These are phyloP conservation scores for Colletes latitarsis DNA, from an alignment of 1,140 invertebrate species.

Conservation along the genomic window DNA sequence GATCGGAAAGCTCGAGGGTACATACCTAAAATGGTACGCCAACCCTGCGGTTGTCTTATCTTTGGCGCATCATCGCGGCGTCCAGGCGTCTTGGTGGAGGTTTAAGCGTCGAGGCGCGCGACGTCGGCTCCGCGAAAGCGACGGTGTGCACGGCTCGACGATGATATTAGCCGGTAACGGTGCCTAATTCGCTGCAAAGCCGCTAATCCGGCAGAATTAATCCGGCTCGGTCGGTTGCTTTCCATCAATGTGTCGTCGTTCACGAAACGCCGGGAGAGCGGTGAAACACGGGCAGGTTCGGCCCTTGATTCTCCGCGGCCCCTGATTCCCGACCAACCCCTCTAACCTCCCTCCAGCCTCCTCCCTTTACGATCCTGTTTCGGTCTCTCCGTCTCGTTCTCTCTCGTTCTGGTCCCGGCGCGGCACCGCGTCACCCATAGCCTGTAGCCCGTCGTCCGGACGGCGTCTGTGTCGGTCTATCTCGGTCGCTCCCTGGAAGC, in stretches of 20 bases:
- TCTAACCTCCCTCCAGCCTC: slow-evolving; percentile 26
- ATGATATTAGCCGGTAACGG: slow-evolving; percentile 59
- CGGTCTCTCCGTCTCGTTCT: not conserved
- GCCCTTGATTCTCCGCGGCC: slow-evolving; percentile 63
- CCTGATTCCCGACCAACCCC: slow-evolving; percentile 50
- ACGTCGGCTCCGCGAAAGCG: not conserved
- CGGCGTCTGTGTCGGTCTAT: slow-evolving; percentile 11
- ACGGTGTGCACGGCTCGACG: slow-evolving; percentile 6
- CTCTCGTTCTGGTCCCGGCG: not conserved
- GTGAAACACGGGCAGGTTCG: slow-evolving; percentile 44
- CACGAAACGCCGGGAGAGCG: slow-evolving; percentile 44
- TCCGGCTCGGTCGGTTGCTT: slow-evolving; percentile 66
- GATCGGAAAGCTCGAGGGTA: too few relatives aligned
- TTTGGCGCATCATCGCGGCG: too few relatives aligned
- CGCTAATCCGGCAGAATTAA: slow-evolving; percentile 70
- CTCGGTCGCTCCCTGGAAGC: slow-evolving; percentile 19
- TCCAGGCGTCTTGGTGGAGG: too few relatives aligned
- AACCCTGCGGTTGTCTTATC: too few relatives aligned
- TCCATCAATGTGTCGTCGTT: slow-evolving; percentile 67
- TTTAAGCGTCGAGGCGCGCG: slow-evolving; percentile 50
- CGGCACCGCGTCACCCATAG: not conserved
- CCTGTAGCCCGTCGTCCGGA: not conserved
- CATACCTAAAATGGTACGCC: too few relatives aligned
- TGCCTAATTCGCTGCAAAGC: slow-evolving; percentile 68
- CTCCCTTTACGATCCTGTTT: not conserved